A percentile compares a stretch with the other conserved stretches of the same genome.
These are phyloP conservation scores for Sarcophilus harrisii DNA, from an alignment of 2,797 vertebrate genomes.

Conservation along the genomic window DNA sequence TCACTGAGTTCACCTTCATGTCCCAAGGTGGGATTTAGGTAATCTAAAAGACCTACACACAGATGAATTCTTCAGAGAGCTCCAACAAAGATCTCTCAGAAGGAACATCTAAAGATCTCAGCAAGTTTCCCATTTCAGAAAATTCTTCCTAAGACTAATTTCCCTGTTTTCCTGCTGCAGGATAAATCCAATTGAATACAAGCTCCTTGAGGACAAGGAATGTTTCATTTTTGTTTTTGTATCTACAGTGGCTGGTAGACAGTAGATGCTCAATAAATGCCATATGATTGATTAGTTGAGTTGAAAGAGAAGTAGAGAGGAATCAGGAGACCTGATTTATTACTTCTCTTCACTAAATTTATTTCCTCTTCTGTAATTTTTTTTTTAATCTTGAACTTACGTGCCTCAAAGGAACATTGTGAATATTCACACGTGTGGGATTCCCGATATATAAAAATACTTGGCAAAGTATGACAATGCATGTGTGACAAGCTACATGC, in stretches of 20 bases:
- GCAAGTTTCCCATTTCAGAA: slow-evolving; percentile 24
- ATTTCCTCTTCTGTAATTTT: background rate
- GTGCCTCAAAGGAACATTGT: background rate
- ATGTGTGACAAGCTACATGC: background rate
- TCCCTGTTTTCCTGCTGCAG: background rate
- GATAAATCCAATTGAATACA: background rate
- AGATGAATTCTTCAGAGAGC: background rate
- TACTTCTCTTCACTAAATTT: background rate
- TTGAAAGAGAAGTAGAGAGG: background rate
- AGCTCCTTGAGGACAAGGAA: background rate
- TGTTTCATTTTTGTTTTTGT: background rate
- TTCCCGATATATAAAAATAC: background rate
- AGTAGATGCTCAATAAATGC: no score
- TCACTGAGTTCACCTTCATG: background rate
- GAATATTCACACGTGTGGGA: background rate
- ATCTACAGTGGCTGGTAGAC: background rate
- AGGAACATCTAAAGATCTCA: background rate
- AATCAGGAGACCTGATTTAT: background rate
- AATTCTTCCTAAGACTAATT: slow-evolving; percentile 9
- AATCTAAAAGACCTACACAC: background rate
- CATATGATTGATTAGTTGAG: no score
- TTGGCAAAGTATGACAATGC: background rate
- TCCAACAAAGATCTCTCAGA: background rate
- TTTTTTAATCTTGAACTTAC: background rate
- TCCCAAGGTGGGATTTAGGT: background rate